Conservation (phyloP, 1,140 invertebrate genomes). For the Ridgeia piscesae region DNA sequence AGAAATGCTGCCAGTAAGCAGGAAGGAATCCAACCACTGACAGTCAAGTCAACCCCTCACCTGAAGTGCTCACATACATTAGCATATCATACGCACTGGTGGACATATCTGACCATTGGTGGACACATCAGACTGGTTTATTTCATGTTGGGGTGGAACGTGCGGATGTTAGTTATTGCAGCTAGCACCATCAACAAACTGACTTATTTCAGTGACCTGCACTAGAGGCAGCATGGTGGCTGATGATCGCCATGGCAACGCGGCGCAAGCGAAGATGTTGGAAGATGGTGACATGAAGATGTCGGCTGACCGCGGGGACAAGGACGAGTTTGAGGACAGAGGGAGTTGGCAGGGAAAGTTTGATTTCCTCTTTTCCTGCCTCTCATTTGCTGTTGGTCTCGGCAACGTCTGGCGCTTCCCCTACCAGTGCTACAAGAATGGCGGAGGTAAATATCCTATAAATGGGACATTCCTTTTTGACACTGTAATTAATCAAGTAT, state of each 20-base stretch:
- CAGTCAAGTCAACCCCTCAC: no score
- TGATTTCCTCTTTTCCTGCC: not conserved
- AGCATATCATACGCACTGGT: no score
- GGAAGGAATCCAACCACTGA: no score
- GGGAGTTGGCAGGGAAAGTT: not conserved
- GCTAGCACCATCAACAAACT: not conserved
- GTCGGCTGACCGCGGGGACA: not conserved
- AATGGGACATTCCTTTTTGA: no score
- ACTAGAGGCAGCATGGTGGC: not conserved
- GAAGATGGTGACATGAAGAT: not conserved
- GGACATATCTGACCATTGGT: no score
- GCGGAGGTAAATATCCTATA: not conserved
- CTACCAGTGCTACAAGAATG: not conserved
- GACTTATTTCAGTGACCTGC: not conserved
- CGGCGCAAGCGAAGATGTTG: not conserved
- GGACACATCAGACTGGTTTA: no score
- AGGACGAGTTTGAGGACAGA: not conserved
- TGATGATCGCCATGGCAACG: not conserved
- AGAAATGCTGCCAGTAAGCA: no score
- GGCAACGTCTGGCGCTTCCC: not conserved
- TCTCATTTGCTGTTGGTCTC: not conserved
- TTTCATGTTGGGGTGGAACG: no score
- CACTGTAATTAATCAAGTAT: no score
- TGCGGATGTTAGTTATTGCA: not conserved
- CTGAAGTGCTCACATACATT: no score